Percentiles rank a stretch among this genome's conserved stretches.
Conservation (phyloP, 2,888 invertebrate genomes). For the Melinaea menophilus region DNA sequence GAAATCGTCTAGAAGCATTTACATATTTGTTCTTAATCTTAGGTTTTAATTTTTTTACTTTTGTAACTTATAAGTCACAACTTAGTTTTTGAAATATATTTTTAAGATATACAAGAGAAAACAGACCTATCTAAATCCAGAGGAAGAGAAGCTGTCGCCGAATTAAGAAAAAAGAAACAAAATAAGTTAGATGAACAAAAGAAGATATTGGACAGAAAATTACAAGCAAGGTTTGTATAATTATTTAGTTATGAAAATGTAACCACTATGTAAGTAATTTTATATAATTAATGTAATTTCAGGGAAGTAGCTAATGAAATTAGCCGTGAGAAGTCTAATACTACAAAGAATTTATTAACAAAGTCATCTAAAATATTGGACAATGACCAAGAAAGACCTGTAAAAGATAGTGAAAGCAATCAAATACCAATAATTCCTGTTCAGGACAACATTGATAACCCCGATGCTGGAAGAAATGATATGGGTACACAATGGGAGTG, state of each 20-base stretch:
- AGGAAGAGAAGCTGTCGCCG: slow-evolving; percentile 60
- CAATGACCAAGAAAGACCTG: slow-evolving; percentile 29
- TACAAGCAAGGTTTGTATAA: slow-evolving; percentile 56
- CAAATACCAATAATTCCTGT: slow-evolving; percentile 30
- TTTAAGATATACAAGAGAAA: slow-evolving; percentile 39
- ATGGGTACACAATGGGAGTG: slow-evolving; percentile 67
- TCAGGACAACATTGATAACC: slow-evolving; percentile 33
- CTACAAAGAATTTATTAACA: slow-evolving; percentile 44
- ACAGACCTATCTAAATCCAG: slow-evolving; percentile 58
- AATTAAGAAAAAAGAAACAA: slow-evolving; percentile 56
- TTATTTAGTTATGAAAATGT: not conserved
- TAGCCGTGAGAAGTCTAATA: slow-evolving; percentile 59
- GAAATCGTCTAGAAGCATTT: too few relatives aligned
- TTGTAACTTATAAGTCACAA: not conserved
- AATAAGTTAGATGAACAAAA: slow-evolving; percentile 62
- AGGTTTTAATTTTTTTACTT: not conserved
- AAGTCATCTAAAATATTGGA: slow-evolving; percentile 34
- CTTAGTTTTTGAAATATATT: not conserved
- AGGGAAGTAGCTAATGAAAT: slow-evolving; percentile 67
- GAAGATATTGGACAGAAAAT: slow-evolving; percentile 60
- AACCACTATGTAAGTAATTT: not conserved
- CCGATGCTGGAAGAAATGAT: slow-evolving; percentile 44
- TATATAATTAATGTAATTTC: slow-evolving; percentile 28
- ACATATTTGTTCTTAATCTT: too few relatives aligned
- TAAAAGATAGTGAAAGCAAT: slow-evolving; percentile 28